Evolutionary conservation across 2,888 invertebrate species (phyloP).

Genomic region (Philopedon plagiatum): DNA sequence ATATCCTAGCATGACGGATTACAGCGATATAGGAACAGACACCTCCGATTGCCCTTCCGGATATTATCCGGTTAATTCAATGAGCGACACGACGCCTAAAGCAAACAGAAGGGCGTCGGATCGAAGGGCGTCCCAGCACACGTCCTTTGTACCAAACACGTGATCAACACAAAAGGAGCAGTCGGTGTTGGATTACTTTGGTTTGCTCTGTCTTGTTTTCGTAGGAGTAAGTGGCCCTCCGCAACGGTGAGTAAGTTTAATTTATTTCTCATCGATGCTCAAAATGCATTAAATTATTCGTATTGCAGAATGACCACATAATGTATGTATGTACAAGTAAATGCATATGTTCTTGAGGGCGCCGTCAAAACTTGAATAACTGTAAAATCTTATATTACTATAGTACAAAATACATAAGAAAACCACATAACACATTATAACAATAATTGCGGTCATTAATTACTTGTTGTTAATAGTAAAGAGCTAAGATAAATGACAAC

Average conservation of each 20-base stretch:
- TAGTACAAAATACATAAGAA: no score
- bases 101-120: conserved; percentile 60
- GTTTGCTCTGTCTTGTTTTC: conserved; percentile 47
- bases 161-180: conserved; percentile 49
- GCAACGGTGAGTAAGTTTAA: conserved; percentile 28
- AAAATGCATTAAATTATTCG: no score
- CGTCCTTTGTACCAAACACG: conserved; percentile 55
- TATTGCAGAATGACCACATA: no score
- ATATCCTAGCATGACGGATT: conserved; percentile 56
- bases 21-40: conserved; percentile 61
- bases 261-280: conserved; percentile 29
- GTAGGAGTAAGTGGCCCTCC: conserved; percentile 26
- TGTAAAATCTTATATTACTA: no score
- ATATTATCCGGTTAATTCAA: conserved; percentile 65
- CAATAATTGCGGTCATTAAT: no score
- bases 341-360: no score
- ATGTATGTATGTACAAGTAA: no score
- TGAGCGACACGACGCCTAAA: conserved; percentile 64
- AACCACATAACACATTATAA: no score
- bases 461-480: no score
- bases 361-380: no score
- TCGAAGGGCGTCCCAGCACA: conserved; percentile 52
- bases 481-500: no score
- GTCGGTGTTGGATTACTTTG: conserved; percentile 42
- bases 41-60: conserved; percentile 58